Percentiles rank a stretch among this genome's conserved stretches.
Evolutionary conservation across 2,797 vertebrate genomes (phyloP).

Genomic region (Coreius guichenoti): DNA sequence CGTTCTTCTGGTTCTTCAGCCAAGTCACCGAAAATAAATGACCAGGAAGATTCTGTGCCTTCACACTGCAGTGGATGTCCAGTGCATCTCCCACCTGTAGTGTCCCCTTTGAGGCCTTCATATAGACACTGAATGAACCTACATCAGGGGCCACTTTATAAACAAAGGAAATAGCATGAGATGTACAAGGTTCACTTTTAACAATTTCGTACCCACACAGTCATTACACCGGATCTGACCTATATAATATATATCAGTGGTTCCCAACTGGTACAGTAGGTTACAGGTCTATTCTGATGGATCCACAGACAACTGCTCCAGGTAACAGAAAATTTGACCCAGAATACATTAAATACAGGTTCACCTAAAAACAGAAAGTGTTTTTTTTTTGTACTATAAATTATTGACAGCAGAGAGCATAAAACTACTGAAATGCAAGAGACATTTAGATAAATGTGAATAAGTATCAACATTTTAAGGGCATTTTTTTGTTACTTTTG

Average conservation of each 20-base stretch:
- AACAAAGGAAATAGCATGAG: not conserved
- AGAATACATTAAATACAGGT: not conserved
- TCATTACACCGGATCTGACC: not conserved
- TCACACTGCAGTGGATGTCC: constrained; percentile 75
- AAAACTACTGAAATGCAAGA: not conserved
- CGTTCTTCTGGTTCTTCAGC: constrained; percentile 67
- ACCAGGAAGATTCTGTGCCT: constrained; percentile 57
- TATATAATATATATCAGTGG: not conserved
- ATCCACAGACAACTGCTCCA: not conserved
- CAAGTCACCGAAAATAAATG: constrained; percentile 78
- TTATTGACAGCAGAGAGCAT: not conserved
- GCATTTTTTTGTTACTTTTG: not conserved
- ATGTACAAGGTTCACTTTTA: not conserved
- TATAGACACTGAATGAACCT: constrained; percentile 69
- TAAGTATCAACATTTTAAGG: not conserved
- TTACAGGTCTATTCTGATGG: not conserved
- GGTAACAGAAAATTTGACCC: not conserved
- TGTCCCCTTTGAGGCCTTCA: constrained; percentile 50
- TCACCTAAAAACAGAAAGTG: no score
- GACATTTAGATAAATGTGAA: not conserved
- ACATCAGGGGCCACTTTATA: constrained; percentile 62
- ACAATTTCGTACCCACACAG: not conserved
- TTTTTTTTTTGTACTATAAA: not conserved
- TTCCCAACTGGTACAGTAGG: not conserved
- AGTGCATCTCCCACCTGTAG: constrained; percentile 78